Conservation (phyloP, 2,113 vertebrate genomes). For the Cettia cetti region DNA sequence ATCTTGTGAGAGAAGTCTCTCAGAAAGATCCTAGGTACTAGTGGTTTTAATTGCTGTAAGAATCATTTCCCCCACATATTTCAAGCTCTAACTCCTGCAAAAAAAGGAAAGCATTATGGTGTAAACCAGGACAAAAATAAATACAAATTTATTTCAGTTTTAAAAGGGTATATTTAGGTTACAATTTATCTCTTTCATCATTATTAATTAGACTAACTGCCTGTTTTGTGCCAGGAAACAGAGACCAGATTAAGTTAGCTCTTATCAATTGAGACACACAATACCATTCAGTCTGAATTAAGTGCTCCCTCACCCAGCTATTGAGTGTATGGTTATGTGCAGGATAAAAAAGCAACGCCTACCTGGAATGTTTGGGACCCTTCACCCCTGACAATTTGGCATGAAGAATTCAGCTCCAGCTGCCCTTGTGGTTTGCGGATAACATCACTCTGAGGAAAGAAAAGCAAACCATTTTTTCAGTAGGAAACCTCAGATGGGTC, state of each 20-base stretch:
- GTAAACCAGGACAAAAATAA: background rate
- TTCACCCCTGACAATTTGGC: conserved; percentile 83
- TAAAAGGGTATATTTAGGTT: background rate
- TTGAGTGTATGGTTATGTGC: background rate
- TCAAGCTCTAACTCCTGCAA: background rate
- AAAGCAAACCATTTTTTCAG: background rate
- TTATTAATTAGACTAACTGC: background rate
- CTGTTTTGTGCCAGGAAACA: background rate
- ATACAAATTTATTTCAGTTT: background rate
- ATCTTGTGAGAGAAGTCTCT: background rate
- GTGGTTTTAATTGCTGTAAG: background rate
- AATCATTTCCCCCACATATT: background rate
- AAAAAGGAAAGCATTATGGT: background rate
- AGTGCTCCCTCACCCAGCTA: background rate
- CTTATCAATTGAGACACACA: background rate
- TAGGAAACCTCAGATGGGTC: background rate
- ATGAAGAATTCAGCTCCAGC: conserved; percentile 85
- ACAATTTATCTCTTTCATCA: background rate
- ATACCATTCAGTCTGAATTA: background rate
- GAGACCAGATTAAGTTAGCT: background rate
- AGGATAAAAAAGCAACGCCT: background rate
- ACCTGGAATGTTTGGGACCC: conserved; percentile 88
- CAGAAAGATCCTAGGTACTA: background rate
- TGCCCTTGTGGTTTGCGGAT: conserved; percentile 88
- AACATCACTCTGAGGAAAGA: conserved; percentile 79